Conservation (phyloP, 2,113 vertebrate species). For the Corapipo altera region DNA sequence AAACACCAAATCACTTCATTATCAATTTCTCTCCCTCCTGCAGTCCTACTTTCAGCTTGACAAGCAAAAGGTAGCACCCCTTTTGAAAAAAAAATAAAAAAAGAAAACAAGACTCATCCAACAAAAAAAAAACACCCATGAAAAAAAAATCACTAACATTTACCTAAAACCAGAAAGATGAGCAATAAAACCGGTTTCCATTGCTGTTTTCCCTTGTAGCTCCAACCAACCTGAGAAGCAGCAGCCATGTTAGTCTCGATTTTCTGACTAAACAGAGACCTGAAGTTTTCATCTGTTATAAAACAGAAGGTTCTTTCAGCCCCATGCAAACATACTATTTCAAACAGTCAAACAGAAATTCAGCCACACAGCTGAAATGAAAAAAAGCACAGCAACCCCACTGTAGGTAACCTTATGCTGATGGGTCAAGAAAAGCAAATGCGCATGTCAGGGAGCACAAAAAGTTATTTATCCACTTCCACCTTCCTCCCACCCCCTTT, state of each 20-base stretch:
- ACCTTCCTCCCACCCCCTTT: neutral
- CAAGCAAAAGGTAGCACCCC: neutral
- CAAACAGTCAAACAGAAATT: slow-evolving; percentile 36
- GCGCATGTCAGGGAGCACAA: neutral
- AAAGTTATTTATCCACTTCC: slow-evolving; percentile 4
- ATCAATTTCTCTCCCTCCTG: neutral
- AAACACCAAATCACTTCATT: neutral
- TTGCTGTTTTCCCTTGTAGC: neutral
- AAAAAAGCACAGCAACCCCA: neutral
- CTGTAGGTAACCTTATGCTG: slow-evolving; percentile 14
- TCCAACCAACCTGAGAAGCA: slow-evolving; percentile 13
- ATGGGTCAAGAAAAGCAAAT: neutral
- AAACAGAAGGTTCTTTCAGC: slow-evolving; percentile 77
- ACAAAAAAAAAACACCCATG: neutral
- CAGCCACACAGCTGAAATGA: slow-evolving; percentile 37
- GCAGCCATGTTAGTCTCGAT: slow-evolving; percentile 37
- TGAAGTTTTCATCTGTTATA: slow-evolving; percentile 37
- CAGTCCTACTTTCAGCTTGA: neutral
- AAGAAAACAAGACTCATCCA: neutral
- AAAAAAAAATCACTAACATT: neutral
- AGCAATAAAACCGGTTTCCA: slow-evolving; percentile 35
- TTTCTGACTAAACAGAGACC: slow-evolving; percentile 33
- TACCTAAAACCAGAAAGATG: slow-evolving; percentile 69
- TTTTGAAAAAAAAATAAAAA: no score
- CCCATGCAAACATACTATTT: slow-evolving; percentile 64